These are phyloP conservation scores for Petaurus breviceps DNA, from an alignment of 2,113 vertebrate species.

Conservation along the genomic window DNA sequence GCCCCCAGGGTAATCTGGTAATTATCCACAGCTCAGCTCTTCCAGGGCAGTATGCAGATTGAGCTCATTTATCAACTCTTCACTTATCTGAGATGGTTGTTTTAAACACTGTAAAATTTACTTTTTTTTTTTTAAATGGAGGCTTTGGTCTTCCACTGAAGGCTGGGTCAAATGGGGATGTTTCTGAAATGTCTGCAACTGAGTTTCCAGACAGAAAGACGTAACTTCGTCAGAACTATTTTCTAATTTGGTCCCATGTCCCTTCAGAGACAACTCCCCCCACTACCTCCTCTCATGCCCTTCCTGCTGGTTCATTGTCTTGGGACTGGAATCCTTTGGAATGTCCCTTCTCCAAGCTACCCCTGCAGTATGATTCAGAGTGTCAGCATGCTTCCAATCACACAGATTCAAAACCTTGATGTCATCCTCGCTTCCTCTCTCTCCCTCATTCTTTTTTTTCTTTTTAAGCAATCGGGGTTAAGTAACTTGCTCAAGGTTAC, in stretches of 20 bases:
- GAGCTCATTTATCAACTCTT: slow-evolving; percentile 59
- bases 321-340: background rate
- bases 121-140: slow-evolving; percentile 24
- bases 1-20: slow-evolving; percentile 53
- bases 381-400: background rate
- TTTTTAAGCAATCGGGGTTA: too few relatives aligned
- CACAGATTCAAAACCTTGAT: background rate
- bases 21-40: slow-evolving; percentile 69
- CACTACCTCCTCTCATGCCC: background rate
- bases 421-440: background rate
- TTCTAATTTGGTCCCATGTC: background rate
- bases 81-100: slow-evolving; percentile 62
- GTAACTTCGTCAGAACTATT: background rate
- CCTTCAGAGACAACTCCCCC: background rate
- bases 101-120: slow-evolving; percentile 64
- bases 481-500: too few relatives aligned
- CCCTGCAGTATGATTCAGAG: background rate
- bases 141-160: background rate
- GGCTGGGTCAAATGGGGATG: background rate
- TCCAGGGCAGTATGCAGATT: slow-evolving; percentile 59
- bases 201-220: background rate
- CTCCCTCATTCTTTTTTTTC: background rate
- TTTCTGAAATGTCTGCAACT: background rate
- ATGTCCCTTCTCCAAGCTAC: background rate
- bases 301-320: background rate